A percentile compares a stretch with the other conserved stretches of the same genome.
Evolutionary conservation across 2,113 vertebrate species (phyloP).

Genomic region (Gavia stellata): DNA sequence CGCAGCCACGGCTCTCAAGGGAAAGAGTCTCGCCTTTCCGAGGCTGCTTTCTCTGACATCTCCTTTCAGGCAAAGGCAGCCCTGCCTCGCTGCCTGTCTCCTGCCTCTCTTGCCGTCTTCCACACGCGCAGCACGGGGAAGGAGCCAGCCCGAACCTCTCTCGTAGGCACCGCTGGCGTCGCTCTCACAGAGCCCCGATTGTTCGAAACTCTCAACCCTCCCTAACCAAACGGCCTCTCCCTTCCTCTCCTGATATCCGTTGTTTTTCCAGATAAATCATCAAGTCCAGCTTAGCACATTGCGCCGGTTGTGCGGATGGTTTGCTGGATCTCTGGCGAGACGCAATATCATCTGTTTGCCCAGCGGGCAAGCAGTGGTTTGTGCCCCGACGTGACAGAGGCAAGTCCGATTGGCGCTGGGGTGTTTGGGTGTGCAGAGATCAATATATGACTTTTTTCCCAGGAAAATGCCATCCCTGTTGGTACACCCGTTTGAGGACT

Average conservation of each 20-base stretch:
- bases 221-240: background rate
- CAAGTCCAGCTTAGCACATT: fast-evolving
- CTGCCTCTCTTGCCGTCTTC: background rate
- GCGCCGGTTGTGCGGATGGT: background rate
- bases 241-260: background rate
- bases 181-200: background rate
- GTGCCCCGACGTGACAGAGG: fast-evolving
- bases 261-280: background rate
- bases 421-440: fast-evolving
- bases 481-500: fast-evolving
- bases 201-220: fast-evolving
- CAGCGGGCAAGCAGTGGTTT: background rate
- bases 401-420: fast-evolving
- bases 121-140: background rate
- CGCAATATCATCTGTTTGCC: background rate
- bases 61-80: background rate
- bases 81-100: background rate
- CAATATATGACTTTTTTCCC: fast-evolving
- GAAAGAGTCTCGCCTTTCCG: background rate
- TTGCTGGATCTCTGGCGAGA: background rate
- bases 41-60: background rate
- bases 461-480: fast-evolving
- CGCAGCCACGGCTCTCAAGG: background rate
- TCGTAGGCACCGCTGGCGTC: background rate
- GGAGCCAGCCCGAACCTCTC: background rate